phyloP scores from a whole-genome alignment of 2,113 vertebrate genomes.

The Cyphotilapia sp. region DNA sequence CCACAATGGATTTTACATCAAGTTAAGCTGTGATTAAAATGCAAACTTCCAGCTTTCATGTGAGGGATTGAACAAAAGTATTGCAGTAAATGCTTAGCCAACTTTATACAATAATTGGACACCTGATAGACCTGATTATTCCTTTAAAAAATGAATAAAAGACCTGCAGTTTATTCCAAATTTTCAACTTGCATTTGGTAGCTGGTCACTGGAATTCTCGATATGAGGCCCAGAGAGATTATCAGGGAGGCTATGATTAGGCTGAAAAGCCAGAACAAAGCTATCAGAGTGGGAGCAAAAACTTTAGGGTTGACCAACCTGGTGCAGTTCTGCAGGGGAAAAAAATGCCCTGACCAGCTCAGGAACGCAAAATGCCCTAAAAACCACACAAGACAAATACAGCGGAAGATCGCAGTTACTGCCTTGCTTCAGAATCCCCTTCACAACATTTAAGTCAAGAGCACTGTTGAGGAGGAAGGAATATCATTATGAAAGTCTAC shows the following conservation, averaged over 20 bases:
- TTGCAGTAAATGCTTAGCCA: neutral
- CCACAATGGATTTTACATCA: neutral
- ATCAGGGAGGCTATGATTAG: neutral
- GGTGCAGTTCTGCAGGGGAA: fast-evolving
- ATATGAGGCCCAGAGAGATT: neutral
- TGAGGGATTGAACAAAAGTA: neutral
- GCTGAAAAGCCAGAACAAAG: neutral
- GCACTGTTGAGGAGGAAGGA: neutral
- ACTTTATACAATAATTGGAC: neutral
- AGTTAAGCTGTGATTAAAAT: neutral
- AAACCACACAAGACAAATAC: neutral
- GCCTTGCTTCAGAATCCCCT: neutral
- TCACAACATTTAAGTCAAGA: neutral
- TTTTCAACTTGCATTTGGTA: neutral
- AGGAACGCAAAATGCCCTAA: neutral
- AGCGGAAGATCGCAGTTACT: neutral
- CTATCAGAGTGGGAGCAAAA: neutral
- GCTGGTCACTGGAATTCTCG: neutral
- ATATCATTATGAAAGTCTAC: neutral
- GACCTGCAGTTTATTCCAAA: neutral
- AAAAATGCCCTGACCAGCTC: neutral
- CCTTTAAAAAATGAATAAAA: neutral
- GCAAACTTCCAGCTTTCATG: neutral
- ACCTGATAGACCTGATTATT: neutral
- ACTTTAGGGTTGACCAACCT: neutral